These are phyloP conservation scores for Aplidium turbinatum DNA, from an alignment of 23 tunicate genomes.

Conservation along the genomic window DNA sequence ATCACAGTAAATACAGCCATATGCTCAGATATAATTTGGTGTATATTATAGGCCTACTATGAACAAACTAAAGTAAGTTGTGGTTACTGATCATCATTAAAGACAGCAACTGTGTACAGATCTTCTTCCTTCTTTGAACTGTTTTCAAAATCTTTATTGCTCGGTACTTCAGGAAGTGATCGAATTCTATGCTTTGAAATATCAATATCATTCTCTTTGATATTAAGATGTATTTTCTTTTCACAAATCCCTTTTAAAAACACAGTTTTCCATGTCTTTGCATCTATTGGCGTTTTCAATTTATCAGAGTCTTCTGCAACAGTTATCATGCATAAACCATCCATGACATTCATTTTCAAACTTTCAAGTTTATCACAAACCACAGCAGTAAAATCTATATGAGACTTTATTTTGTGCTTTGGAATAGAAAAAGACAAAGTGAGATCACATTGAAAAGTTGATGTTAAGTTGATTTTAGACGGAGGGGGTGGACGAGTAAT, in stretches of 20 bases:
- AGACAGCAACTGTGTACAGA: too few relatives aligned
- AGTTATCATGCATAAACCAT: not conserved
- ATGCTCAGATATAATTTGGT: too few relatives aligned
- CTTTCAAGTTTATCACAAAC: not conserved
- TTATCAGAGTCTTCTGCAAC: constrained; percentile 2
- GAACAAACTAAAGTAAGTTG: too few relatives aligned
- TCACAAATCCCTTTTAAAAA: not conserved
- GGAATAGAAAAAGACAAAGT: constrained; percentile 11
- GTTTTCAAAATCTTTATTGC: too few relatives aligned
- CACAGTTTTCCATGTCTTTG: constrained; percentile 19
- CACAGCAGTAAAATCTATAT: constrained; percentile 1
- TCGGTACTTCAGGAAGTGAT: too few relatives aligned
- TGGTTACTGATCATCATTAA: too few relatives aligned
- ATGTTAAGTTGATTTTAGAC: not conserved
- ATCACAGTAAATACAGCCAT: too few relatives aligned
- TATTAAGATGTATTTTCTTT: not conserved
- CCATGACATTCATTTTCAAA: not conserved
- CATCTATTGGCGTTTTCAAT: not conserved
- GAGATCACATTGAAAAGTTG: constrained; percentile 1
- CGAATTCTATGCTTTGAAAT: too few relatives aligned
- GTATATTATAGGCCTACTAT: too few relatives aligned
- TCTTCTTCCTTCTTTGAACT: too few relatives aligned
- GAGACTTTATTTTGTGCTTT: not conserved
- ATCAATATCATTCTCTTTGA: constrained; percentile 3
- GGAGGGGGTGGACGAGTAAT: constrained; percentile 15